phyloP scores from a whole-genome alignment of 1,140 invertebrate genomes.

The Drosophila willistoni region DNA sequence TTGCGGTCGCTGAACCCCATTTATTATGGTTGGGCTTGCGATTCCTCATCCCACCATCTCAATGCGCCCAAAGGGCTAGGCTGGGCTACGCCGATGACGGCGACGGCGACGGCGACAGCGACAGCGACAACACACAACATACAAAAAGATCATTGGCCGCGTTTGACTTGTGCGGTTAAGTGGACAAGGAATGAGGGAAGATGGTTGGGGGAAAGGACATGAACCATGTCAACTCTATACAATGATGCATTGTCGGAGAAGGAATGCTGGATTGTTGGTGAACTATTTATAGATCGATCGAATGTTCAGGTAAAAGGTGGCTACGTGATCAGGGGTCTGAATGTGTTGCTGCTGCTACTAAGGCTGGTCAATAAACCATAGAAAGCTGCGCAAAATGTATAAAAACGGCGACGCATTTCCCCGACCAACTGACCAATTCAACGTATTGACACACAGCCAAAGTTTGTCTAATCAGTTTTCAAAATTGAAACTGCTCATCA shows the following conservation, averaged over 20 bases:
- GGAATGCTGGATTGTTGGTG: constrained; percentile 6
- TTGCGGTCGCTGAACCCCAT: constrained; percentile 24
- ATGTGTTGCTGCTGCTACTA: neutral
- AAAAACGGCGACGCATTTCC: constrained; percentile 8
- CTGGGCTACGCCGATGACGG: neutral
- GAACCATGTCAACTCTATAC: constrained; percentile 17
- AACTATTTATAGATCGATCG: constrained; percentile 24
- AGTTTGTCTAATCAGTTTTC: neutral
- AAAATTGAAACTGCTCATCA: neutral
- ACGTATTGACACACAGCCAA: neutral
- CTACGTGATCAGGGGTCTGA: neutral
- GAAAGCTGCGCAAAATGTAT: neutral
- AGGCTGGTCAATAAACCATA: constrained; percentile 7
- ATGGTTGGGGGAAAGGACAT: constrained; percentile 17
- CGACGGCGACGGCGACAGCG: neutral
- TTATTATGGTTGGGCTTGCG: constrained; percentile 13
- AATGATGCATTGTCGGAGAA: constrained; percentile 7
- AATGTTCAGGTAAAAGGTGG: neutral
- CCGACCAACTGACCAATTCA: neutral
- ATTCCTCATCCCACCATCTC: neutral
- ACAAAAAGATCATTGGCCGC: constrained; percentile 25
- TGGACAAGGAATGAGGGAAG: too few species aligned
- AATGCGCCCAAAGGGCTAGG: neutral
- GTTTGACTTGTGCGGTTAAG: neutral
- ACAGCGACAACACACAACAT: neutral